A percentile compares a stretch with the other conserved stretches of the same genome.
Evolutionary conservation across 2,113 vertebrate genomes (phyloP).

Genomic region (Alligator sinensis): DNA sequence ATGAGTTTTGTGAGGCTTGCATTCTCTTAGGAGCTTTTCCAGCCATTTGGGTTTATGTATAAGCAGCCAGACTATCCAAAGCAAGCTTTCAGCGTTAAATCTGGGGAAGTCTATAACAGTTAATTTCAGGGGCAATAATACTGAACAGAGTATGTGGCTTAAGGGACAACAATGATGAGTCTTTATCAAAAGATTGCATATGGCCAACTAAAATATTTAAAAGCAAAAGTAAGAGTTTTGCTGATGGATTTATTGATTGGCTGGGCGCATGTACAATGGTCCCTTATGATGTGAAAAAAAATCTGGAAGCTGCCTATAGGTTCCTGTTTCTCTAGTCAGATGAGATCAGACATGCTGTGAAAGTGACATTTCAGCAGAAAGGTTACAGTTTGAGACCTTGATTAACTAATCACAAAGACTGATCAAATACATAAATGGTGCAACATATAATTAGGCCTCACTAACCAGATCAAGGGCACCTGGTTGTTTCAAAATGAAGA

Average conservation of each 20-base stretch:
- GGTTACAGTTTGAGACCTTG: neutral
- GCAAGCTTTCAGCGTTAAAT: slow-evolving; percentile 2
- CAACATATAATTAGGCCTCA: neutral
- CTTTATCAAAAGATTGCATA: neutral
- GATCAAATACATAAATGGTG: neutral
- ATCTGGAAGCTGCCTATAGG: neutral
- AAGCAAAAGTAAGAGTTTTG: neutral
- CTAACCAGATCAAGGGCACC: neutral
- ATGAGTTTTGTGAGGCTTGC: neutral
- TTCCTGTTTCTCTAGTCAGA: neutral
- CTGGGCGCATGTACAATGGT: neutral
- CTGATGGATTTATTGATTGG: neutral
- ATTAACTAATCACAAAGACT: neutral
- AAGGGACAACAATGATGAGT: neutral
- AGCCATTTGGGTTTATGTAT: neutral
- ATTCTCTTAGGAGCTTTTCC: slow-evolving; percentile 1
- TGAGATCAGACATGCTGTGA: neutral
- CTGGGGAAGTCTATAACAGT: neutral
- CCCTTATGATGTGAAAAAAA: neutral
- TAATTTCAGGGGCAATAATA: neutral
- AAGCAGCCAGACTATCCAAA: neutral
- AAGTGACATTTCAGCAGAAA: neutral
- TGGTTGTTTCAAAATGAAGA: slow-evolving; percentile 8
- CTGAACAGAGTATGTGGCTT: neutral
- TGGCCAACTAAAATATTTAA: slow-evolving; percentile 1